Evolutionary conservation across 2,797 vertebrate genomes (phyloP).

Genomic region (Fringilla coelebs): DNA sequence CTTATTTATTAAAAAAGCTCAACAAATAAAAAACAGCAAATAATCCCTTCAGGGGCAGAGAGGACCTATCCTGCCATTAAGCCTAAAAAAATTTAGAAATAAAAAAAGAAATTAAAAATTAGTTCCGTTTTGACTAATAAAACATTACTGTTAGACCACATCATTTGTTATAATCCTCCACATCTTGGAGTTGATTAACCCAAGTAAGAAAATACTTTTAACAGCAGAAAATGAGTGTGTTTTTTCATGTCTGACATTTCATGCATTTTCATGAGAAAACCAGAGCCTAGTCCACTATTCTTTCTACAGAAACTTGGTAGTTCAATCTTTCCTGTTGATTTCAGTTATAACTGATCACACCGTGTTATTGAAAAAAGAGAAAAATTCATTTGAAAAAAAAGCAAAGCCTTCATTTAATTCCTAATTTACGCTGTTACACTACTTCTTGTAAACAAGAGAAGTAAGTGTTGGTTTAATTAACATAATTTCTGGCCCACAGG

Average conservation of each 20-base stretch:
- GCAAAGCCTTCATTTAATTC: not conserved
- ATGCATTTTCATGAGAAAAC: not conserved
- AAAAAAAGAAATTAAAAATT: not conserved
- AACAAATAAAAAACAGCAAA: not conserved
- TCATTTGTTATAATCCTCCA: not conserved
- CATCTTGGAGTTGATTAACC: not conserved
- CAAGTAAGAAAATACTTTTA: not conserved
- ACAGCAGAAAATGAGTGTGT: accelerated
- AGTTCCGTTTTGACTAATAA: not conserved
- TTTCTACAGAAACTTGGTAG: not conserved
- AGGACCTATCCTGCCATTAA: not conserved
- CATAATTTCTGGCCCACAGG: not conserved
- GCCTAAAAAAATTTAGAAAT: no score
- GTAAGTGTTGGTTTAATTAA: constrained; percentile 18
- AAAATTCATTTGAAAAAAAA: not conserved
- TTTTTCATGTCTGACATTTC: not conserved
- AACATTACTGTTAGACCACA: not conserved
- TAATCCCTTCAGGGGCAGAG: not conserved
- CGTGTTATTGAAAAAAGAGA: not conserved
- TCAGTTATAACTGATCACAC: not conserved
- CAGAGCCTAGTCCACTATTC: not conserved
- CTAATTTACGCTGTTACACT: not conserved
- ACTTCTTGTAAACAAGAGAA: not conserved
- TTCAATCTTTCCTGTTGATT: not conserved
- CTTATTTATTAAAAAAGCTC: not conserved